Percentiles rank a stretch among this genome's conserved stretches.
phyloP scores from a whole-genome alignment of 1,140 invertebrate species.

The Tachypleus tridentatus region DNA sequence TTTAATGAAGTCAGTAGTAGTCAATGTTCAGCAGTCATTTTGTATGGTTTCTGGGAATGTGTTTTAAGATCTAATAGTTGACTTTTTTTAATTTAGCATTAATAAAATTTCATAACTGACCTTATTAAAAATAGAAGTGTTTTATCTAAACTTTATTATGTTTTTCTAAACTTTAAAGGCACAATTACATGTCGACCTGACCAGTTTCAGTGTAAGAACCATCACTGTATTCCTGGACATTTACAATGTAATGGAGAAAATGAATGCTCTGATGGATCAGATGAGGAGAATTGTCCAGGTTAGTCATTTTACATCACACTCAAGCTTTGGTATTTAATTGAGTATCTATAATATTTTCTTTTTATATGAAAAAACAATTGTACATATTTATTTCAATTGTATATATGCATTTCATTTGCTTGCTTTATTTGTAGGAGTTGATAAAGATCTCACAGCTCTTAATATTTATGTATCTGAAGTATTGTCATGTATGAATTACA shows the following conservation, averaged over 20 bases:
- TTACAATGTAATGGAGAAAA: constrained; percentile 23
- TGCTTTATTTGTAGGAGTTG: neutral
- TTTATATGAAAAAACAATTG: constrained; percentile 75
- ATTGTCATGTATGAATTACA: too few relatives aligned
- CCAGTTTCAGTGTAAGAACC: constrained; percentile 50
- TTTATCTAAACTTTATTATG: too few relatives aligned
- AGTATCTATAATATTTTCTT: constrained; percentile 37
- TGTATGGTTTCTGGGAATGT: too few relatives aligned
- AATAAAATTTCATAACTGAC: too few relatives aligned
- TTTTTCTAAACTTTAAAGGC: too few relatives aligned
- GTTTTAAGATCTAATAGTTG: too few relatives aligned
- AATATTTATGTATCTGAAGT: too few relatives aligned
- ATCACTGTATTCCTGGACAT: constrained; percentile 44
- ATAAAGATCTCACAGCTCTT: too few relatives aligned
- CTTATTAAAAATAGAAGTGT: too few relatives aligned
- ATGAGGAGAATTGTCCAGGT: constrained; percentile 21
- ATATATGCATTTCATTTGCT: neutral
- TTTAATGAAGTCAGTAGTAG: too few relatives aligned
- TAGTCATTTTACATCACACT: constrained; percentile 52
- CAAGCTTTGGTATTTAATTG: neutral
- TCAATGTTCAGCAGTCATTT: too few relatives aligned
- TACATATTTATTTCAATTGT: constrained; percentile 41
- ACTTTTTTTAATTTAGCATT: too few relatives aligned
- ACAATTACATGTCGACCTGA: constrained; percentile 40
- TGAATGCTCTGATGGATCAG: constrained; percentile 25